Evolutionary conservation across 2,888 invertebrate genomes (phyloP), one percentile per base, ranked within the genome.

Genomic region (Rhynchonema sp.): DNA sequence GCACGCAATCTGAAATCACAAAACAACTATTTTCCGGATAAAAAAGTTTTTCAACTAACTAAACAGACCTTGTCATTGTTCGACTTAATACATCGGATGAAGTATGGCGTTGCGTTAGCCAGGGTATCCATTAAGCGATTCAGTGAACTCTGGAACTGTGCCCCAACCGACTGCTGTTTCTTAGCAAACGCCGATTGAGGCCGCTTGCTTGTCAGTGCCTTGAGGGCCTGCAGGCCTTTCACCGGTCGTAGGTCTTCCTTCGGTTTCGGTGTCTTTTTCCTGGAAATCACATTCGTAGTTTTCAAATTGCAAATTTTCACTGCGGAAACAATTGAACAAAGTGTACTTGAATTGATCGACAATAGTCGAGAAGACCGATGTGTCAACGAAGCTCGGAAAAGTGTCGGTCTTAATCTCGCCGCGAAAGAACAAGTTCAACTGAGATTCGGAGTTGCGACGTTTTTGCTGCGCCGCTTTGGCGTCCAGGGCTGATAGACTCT

Each of bases 41-140:
- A n/a, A n/a, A n/a, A n/a, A n/a, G n/a, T n/a, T n/a, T n/a, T n/a
- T n/a, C n/a, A n/a, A n/a, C n/a, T n/a, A n/a, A n/a, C n/a, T n/a
- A 23, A 6, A 56, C 46, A 61, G 66, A 80, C 80, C 80, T 92
- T 92, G 66, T 87, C 86, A 62, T 85, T 83, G 75, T 94, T 94
- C 59, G 90, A 90, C 77, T 92, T 92, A 73, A 94, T 92, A 74
- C 94, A 94, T 63, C 94, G 77, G 62, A 86, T 83, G 73, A 86
- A 86, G 75, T 84, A 86, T 13, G 86, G 86, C 74, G 85, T 84
- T 25, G 86, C 85, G 71, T 89, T 86, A 74, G 88, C 88, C 57
- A 94, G 77, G 0, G 91, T 90, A 69, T 87, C 87, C 90, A 94
- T 91, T 54, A 94, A 79, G 38, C 86, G 84, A 64, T 86, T 85